phyloP scores from a whole-genome alignment of 2,888 invertebrate species.

The Ectemnius cavifrons region DNA sequence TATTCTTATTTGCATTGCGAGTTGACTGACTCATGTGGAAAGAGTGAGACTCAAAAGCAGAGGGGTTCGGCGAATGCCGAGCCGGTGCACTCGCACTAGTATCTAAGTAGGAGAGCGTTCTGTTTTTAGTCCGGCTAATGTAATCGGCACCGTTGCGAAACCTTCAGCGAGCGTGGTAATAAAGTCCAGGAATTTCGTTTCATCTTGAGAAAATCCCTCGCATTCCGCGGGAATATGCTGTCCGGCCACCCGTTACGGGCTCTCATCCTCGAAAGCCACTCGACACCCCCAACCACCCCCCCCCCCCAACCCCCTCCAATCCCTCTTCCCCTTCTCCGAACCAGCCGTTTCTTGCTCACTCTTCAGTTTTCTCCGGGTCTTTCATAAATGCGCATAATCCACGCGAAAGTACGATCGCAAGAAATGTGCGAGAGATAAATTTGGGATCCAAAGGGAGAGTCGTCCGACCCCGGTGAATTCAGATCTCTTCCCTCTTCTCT shows the following conservation, averaged over 20 bases:
- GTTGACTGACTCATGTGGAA: too few species aligned
- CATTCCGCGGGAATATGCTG: slow-evolving; percentile 44
- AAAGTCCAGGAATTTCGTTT: slow-evolving; percentile 43
- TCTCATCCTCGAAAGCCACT: slow-evolving; percentile 38
- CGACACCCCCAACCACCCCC: slow-evolving; percentile 21
- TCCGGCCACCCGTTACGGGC: slow-evolving; percentile 32
- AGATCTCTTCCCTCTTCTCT: background rate
- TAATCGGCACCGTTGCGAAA: slow-evolving; percentile 23
- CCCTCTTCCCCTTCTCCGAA: slow-evolving; percentile 13
- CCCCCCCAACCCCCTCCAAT: slow-evolving; percentile 6
- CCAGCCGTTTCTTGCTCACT: too few species aligned
- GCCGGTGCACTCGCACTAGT: too few species aligned
- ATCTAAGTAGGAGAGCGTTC: background rate
- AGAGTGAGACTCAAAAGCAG: too few species aligned
- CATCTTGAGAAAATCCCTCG: slow-evolving; percentile 32
- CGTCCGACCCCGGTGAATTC: slow-evolving; percentile 11
- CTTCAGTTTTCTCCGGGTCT: slow-evolving; percentile 6
- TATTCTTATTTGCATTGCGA: too few species aligned
- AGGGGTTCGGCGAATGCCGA: too few species aligned
- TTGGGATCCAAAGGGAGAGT: slow-evolving; percentile 2
- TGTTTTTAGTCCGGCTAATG: background rate
- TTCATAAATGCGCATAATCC: slow-evolving; percentile 52
- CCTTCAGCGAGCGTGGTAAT: slow-evolving; percentile 20
- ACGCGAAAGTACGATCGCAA: slow-evolving; percentile 37
- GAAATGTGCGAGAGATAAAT: slow-evolving; percentile 49